These are phyloP conservation scores for Kuschelorhynchus macadamiae DNA, from an alignment of 2,888 invertebrate genomes.

Conservation along the genomic window DNA sequence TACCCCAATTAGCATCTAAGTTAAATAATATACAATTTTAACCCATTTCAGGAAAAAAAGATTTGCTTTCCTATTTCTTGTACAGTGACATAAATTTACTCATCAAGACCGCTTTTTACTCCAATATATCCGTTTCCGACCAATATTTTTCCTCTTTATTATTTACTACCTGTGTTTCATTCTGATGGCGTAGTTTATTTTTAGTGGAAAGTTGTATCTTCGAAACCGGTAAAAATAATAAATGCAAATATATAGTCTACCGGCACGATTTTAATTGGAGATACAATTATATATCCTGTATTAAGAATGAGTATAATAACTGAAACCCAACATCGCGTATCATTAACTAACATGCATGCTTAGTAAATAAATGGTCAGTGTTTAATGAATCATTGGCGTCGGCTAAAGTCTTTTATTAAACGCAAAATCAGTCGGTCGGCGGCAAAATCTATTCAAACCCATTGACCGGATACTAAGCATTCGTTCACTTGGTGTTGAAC, in stretches of 20 bases:
- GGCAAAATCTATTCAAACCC: too few species aligned
- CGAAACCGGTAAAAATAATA: conserved; percentile 38
- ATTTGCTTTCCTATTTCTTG: too few species aligned
- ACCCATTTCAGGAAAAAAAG: too few species aligned
- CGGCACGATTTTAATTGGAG: conserved; percentile 45
- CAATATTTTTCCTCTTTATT: neutral
- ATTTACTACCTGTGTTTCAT: neutral
- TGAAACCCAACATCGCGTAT: conserved; percentile 37
- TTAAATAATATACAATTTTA: too few species aligned
- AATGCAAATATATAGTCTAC: conserved; percentile 44
- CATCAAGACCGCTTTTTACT: too few species aligned
- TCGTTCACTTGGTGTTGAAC: too few species aligned
- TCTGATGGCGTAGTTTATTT: conserved; percentile 10
- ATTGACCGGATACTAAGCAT: too few species aligned
- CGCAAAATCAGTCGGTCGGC: too few species aligned
- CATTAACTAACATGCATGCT: conserved; percentile 43
- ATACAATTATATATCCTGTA: conserved; percentile 43
- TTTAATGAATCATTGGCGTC: conserved; percentile 35
- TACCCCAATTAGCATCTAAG: too few species aligned
- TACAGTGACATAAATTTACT: too few species aligned
- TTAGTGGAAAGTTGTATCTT: conserved; percentile 6
- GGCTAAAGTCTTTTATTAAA: too few species aligned
- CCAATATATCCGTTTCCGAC: too few species aligned
- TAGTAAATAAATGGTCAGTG: conserved; percentile 36
- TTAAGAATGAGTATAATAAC: conserved; percentile 46